Evolutionary conservation across 2,797 vertebrate genomes (phyloP), one percentile per base, ranked within the genome.

Genomic region (Gastrophryne carolinensis): DNA sequence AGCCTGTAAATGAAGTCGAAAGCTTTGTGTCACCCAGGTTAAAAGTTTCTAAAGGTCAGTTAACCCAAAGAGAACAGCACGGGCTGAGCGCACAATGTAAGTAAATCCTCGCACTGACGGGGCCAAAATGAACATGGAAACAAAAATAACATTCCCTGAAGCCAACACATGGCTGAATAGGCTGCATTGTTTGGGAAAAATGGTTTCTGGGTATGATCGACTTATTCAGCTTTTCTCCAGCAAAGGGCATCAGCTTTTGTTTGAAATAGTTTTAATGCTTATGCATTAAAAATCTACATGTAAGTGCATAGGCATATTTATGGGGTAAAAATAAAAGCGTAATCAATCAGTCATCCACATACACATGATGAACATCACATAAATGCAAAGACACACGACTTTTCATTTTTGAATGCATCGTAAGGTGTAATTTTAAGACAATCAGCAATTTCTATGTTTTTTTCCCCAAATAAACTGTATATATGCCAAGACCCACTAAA

Each of bases 231-330:
- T n/a, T 39, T 70, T 44, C 34, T 61, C 34, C 44, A 39, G 41
- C 41, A 70, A 72, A 76, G 65, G 57, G 66, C 73, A 61, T 13
- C 19, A 44, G 73, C 64, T 69, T 75, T 53, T 66, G 56, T 69
- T 24, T 50, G 21, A 49, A 13, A 74, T 47, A 37, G 54, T 52
- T 49, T 44, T 10, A 19, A 19, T 30, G 11, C 24, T n/a, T n/a
- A n/a, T n/a, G n/a, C n/a, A n/a, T n/a, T n/a, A n/a, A n/a, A n/a
- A n/a, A n/a, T n/a, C n/a, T n/a, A n/a, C n/a, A n/a, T n/a, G n/a
- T n/a, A n/a, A n/a, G n/a, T n/a, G n/a, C n/a, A n/a, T n/a, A n/a
- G n/a, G n/a, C n/a, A n/a, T n/a, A n/a, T n/a, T n/a, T n/a, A n/a
- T n/a, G n/a, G n/a, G n/a, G n/a, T n/a, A n/a, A 41, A 41, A 41